Conservation (phyloP, 2,797 vertebrate genomes). For the Macropodus opercularis region DNA sequence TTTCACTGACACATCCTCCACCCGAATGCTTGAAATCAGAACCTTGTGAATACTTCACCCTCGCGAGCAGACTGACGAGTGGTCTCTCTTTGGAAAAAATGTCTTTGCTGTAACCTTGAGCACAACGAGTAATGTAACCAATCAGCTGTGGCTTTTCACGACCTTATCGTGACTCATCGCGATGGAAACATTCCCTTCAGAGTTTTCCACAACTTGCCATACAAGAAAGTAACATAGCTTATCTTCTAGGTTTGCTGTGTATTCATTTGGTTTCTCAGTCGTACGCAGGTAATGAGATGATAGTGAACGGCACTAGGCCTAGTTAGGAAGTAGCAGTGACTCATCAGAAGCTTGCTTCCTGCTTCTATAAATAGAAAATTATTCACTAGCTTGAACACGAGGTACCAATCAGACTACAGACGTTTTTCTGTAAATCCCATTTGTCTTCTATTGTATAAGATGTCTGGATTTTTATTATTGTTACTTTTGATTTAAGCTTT, state of each 20-base stretch:
- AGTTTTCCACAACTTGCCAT: slow-evolving; percentile 5
- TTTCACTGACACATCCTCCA: slow-evolving; percentile 49
- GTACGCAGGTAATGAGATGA: slow-evolving; percentile 46
- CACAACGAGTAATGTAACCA: slow-evolving; percentile 13
- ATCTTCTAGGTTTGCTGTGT: not conserved
- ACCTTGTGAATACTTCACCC: slow-evolving; percentile 21
- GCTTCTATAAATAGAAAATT: slow-evolving; percentile 67
- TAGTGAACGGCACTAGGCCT: slow-evolving; percentile 28
- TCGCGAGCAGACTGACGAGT: slow-evolving; percentile 8
- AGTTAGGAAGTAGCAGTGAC: slow-evolving; percentile 67
- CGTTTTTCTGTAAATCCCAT: slow-evolving; percentile 30
- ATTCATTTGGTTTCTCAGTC: slow-evolving; percentile 13
- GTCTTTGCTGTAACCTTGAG: slow-evolving; percentile 11
- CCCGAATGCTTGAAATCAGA: slow-evolving; percentile 28
- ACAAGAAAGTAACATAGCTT: not conserved
- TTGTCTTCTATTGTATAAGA: not conserved
- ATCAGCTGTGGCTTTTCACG: not conserved
- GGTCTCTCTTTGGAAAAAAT: slow-evolving; percentile 4
- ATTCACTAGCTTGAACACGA: slow-evolving; percentile 55
- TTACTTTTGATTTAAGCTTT: not conserved
- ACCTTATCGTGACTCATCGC: slow-evolving; percentile 44
- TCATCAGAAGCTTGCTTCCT: slow-evolving; percentile 66
- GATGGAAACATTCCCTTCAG: slow-evolving; percentile 10
- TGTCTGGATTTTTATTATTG: not conserved
- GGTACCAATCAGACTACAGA: slow-evolving; percentile 37